These are phyloP conservation scores for Myathropa florea DNA, from an alignment of 2,888 invertebrate species.

Conservation along the genomic window DNA sequence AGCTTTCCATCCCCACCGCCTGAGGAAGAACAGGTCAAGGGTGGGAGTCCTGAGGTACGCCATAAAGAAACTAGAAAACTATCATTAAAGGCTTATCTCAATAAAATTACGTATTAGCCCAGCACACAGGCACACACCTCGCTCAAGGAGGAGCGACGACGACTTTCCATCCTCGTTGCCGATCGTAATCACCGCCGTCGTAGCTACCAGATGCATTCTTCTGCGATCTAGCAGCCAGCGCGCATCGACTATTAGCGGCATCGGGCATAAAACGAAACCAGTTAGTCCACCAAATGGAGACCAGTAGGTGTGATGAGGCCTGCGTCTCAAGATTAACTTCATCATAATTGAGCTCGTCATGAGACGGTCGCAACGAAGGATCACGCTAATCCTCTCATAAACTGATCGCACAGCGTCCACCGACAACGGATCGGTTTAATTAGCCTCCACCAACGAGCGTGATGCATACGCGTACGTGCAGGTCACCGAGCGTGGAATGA, in stretches of 20 bases:
- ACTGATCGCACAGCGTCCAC: slow-evolving; percentile 44
- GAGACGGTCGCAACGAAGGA: slow-evolving; percentile 17
- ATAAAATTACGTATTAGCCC: slow-evolving; percentile 63
- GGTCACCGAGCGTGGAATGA: slow-evolving; percentile 5
- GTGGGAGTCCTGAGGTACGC: slow-evolving; percentile 27
- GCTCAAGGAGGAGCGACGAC: background rate
- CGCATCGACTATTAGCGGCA: slow-evolving; percentile 24
- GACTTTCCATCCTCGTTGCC: slow-evolving; percentile 27
- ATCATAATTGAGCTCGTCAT: background rate
- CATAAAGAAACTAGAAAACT: slow-evolving; percentile 9
- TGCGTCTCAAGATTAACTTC: too few species aligned
- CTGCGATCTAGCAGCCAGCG: background rate
- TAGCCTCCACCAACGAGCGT: slow-evolving; percentile 29
- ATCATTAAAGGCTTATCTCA: slow-evolving; percentile 63
- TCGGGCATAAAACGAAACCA: slow-evolving; percentile 28
- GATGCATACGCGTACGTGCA: slow-evolving; percentile 9
- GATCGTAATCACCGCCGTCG: slow-evolving; percentile 48
- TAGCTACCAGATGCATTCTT: slow-evolving; percentile 50
- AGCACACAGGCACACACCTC: slow-evolving; percentile 17
- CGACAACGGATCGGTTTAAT: slow-evolving; percentile 42
- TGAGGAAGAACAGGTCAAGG: slow-evolving; percentile 23
- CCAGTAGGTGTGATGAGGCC: slow-evolving; percentile 42
- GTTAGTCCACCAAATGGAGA: slow-evolving; percentile 15
- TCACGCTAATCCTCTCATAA: slow-evolving; percentile 60
- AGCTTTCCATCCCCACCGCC: background rate